Evolutionary conservation across 2,888 invertebrate genomes (phyloP).

Genomic region (Drosophila pegasa): DNA sequence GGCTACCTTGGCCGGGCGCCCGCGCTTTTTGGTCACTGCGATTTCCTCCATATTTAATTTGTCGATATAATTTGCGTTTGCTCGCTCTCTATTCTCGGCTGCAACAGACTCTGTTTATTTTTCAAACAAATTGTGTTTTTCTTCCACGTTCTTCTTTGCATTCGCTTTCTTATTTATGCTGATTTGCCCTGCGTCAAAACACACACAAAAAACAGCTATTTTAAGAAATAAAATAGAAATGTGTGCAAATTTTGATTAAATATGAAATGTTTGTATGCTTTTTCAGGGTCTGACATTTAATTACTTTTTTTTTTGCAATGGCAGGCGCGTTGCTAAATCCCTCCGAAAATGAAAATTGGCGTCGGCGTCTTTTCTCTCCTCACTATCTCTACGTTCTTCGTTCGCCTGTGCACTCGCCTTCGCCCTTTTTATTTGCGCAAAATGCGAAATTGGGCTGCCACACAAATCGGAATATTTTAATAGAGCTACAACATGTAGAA

Average conservation of each 20-base stretch:
- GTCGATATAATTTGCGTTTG: neutral
- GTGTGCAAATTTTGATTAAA: neutral
- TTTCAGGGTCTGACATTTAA: neutral
- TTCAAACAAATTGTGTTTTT: conserved; percentile 1
- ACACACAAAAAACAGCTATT: conserved; percentile 9
- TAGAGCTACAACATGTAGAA: too few relatives aligned
- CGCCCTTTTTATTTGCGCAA: conserved; percentile 23
- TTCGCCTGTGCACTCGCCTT: conserved; percentile 22
- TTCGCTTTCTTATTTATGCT: conserved; percentile 29
- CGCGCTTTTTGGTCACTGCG: conserved; percentile 55
- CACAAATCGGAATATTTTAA: neutral
- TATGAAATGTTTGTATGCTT: neutral
- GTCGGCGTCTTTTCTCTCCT: conserved; percentile 47
- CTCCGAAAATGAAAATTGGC: conserved; percentile 44
- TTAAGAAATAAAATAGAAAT: too few relatives aligned
- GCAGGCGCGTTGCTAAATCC: conserved; percentile 25
- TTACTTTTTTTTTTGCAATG: conserved; percentile 32
- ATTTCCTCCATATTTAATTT: conserved; percentile 53
- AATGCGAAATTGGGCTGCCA: conserved; percentile 14
- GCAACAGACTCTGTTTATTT: neutral
- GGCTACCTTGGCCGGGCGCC: conserved; percentile 54
- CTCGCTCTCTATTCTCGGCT: conserved; percentile 5
- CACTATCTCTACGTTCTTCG: conserved; percentile 29
- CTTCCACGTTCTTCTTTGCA: conserved; percentile 12
- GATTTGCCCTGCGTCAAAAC: conserved; percentile 19